Evolutionary conservation across 1,140 invertebrate genomes (phyloP).

Genomic region (Orius insidiosus): DNA sequence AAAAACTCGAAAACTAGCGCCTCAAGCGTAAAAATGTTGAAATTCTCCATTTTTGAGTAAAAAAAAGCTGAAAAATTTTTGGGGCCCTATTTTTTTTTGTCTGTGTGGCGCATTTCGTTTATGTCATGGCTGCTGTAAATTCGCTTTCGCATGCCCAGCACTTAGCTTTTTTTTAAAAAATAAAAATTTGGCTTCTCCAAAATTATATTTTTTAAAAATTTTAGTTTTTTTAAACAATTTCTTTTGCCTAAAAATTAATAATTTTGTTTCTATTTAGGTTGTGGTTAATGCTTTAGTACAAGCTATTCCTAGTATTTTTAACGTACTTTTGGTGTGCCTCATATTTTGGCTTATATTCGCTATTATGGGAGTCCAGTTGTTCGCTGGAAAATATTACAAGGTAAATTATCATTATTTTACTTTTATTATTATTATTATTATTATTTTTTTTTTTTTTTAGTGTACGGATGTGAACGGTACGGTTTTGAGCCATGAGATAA

Average conservation of each 20-base stretch:
- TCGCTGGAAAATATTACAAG: constrained; percentile 81
- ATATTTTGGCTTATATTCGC: constrained; percentile 87
- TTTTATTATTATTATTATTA: too few relatives aligned
- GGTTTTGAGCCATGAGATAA: constrained; percentile 65
- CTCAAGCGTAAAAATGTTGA: too few relatives aligned
- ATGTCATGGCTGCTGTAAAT: not conserved
- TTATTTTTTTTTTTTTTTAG: too few relatives aligned
- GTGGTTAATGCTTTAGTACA: constrained; percentile 88
- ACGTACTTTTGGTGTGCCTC: constrained; percentile 75
- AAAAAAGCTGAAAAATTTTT: too few relatives aligned
- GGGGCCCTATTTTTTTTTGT: too few relatives aligned
- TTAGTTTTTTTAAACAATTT: too few relatives aligned
- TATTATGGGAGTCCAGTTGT: constrained; percentile 80
- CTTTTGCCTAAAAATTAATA: not conserved
- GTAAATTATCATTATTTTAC: too few relatives aligned
- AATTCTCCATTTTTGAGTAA: too few relatives aligned
- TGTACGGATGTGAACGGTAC: constrained; percentile 73
- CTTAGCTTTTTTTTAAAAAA: too few relatives aligned
- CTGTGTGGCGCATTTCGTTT: constrained; percentile 10
- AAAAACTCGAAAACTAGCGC: too few relatives aligned
- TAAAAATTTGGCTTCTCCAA: too few relatives aligned
- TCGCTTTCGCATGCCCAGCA: not conserved
- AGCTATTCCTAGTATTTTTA: constrained; percentile 91
- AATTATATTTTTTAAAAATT: too few relatives aligned
- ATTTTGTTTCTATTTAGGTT: constrained; percentile 38